These are phyloP conservation scores for Drosophila histrio DNA, from an alignment of 2,888 invertebrate species.

Conservation along the genomic window DNA sequence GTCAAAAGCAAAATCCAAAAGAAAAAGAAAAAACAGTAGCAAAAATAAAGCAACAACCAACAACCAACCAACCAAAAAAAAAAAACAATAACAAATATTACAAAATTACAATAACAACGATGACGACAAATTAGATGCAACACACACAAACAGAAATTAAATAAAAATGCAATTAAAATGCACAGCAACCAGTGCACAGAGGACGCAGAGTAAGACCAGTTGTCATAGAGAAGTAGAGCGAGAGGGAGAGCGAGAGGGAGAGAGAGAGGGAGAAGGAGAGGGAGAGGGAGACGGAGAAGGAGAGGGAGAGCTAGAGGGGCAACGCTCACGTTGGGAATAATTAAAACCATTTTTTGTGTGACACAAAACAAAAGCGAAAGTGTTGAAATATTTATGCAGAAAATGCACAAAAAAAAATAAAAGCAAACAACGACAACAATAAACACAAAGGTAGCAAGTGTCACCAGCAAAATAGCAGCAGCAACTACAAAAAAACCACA, in stretches of 20 bases:
- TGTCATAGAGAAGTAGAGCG: neutral
- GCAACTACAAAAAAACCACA: conserved; percentile 16
- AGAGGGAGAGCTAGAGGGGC: neutral
- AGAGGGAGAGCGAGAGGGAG: neutral
- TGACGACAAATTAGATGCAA: conserved; percentile 76
- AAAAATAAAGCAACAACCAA: conserved; percentile 31
- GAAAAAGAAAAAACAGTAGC: conserved; percentile 51
- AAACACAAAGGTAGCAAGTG: conserved; percentile 27
- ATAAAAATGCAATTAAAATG: conserved; percentile 79
- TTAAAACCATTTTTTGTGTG: conserved; percentile 63
- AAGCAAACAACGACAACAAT: conserved; percentile 8
- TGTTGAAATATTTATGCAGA: conserved; percentile 81
- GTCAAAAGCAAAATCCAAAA: conserved; percentile 31
- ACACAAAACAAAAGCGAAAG: conserved; percentile 79
- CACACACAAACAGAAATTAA: conserved; percentile 66
- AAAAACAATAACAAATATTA: conserved; percentile 51
- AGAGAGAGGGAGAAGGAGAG: neutral
- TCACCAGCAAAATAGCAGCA: conserved; percentile 23
- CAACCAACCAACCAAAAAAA: conserved; percentile 28
- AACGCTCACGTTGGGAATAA: conserved; percentile 62
- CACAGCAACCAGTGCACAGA: conserved; percentile 54
- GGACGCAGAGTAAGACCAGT: conserved; percentile 3
- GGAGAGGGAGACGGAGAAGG: too few species aligned
- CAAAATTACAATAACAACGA: conserved; percentile 60
- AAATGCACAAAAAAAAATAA: conserved; percentile 68